phyloP scores from a whole-genome alignment of 2,888 invertebrate genomes.

The Gastrophysa polygoni region DNA sequence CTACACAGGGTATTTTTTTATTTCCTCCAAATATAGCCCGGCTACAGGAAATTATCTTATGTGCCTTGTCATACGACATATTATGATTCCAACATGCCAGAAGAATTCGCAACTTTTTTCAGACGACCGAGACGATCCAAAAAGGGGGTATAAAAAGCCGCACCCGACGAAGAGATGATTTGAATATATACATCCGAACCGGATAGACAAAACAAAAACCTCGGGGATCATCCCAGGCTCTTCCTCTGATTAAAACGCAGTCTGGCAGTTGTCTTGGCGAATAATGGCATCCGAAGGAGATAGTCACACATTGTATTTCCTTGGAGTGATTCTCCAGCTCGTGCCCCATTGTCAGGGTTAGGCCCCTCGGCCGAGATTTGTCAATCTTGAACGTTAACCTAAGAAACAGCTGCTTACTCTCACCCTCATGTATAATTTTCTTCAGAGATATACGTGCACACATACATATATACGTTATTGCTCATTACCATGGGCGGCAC shows the following conservation, averaged over 20 bases:
- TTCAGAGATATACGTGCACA: constrained; percentile 29
- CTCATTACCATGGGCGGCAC: constrained; percentile 19
- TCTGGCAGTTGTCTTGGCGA: constrained; percentile 29
- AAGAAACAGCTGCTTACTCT: constrained; percentile 33
- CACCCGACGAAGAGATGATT: constrained; percentile 4
- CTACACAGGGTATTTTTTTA: too few species aligned
- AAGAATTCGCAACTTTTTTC: too few species aligned
- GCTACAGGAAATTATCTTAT: too few species aligned
- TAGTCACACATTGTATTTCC: constrained; percentile 34
- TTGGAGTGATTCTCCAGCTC: constrained; percentile 35
- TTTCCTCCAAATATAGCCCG: too few species aligned
- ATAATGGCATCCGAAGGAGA: constrained; percentile 31
- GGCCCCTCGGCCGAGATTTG: constrained; percentile 36
- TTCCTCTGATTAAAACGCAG: constrained; percentile 13
- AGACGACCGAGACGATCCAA: too few species aligned
- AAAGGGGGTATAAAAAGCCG: constrained; percentile 3
- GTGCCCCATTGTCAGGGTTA: constrained; percentile 39
- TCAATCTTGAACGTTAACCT: constrained; percentile 37
- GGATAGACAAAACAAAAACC: constrained; percentile 14
- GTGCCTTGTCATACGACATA: too few species aligned
- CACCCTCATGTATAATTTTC: constrained; percentile 36
- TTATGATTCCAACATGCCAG: too few species aligned
- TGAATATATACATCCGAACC: constrained; percentile 16
- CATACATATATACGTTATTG: constrained; percentile 22
- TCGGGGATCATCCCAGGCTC: not conserved